Percentiles rank a stretch among this genome's conserved stretches.
Evolutionary conservation across 2,113 vertebrate genomes (phyloP).

Genomic region (Regulus satrapa): DNA sequence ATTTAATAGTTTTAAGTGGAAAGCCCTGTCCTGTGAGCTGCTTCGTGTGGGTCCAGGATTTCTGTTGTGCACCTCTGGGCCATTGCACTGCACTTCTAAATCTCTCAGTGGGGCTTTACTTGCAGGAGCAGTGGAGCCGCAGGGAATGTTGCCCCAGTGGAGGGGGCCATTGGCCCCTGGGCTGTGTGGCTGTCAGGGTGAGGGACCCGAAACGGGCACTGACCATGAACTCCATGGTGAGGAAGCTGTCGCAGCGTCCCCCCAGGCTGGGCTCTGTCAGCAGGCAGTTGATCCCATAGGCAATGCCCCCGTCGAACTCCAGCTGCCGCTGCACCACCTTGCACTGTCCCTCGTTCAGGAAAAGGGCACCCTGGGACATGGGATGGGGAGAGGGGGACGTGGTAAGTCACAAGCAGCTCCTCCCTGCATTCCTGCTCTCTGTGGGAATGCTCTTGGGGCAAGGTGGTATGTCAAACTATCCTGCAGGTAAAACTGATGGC

Average conservation of each 20-base stretch:
- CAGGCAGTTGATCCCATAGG: conserved; percentile 89
- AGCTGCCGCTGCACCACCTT: conserved; percentile 83
- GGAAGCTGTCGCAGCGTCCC: conserved; percentile 83
- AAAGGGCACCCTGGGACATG: conserved; percentile 80
- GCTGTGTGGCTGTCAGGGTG: too few relatives aligned
- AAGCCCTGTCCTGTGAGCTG: rapidly evolving
- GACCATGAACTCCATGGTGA: conserved; percentile 72
- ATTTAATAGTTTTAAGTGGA: neutral
- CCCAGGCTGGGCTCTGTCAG: conserved; percentile 85
- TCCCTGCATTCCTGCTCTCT: neutral
- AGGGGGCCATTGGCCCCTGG: neutral
- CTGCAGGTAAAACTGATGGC: neutral
- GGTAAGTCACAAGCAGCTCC: neutral
- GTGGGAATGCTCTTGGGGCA: neutral
- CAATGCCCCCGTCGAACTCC: conserved; percentile 79
- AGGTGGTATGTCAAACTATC: neutral
- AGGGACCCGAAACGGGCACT: neutral
- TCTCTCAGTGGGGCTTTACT: neutral
- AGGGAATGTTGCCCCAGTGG: rapidly evolving
- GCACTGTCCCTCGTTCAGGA: conserved; percentile 79
- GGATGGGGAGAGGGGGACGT: neutral
- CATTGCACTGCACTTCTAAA: rapidly evolving
- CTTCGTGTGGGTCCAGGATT: neutral
- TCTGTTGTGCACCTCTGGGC: neutral
- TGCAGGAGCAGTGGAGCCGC: neutral